Evolutionary conservation across 2,888 invertebrate genomes (phyloP), one percentile per base, ranked within the genome.

Genomic region (Chymomyza procnemis): DNA sequence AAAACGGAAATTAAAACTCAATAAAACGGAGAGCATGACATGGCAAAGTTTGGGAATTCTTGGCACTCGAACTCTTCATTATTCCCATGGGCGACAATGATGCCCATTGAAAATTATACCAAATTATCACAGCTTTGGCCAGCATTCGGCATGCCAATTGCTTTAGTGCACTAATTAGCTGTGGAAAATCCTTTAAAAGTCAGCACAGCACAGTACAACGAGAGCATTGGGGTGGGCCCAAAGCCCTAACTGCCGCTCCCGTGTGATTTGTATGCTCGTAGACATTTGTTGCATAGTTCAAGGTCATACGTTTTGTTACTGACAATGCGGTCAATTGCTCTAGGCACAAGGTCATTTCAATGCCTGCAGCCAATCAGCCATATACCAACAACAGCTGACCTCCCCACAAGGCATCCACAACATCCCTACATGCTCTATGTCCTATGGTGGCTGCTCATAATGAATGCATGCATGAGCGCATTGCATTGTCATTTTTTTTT

Each of bases 141-240:
- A 50, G 48, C n/a, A 18, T 18, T 50, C 6, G 14, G 48, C 48
- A 63, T 61, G 59, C 60, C 61, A 50, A 50, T 30, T 67, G 62
- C 66, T 72, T 58, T 52, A 48, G 59, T 48, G 47, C 64, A 64
- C 73, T 78, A 76, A 76, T 76, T 76, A 76, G 66, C 69, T 69
- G 63, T 61, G 47, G 71, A 61, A 67, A 62, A 68, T 70, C 67
- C 34, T n/a, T n/a, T 47, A 58, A 66, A 70, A 80, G 69, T 71
- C 81, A 78, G 57, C 79, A 71, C 72, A 74, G n/a, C n/a, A n/a
- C n/a, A n/a, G n/a, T n/a, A n/a, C n/a, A n/a, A n/a, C n/a, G n/a
- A n/a, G n/a, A n/a, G n/a, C n/a, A n/a, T n/a, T n/a, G n/a, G n/a
- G n/a, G n/a, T n/a, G n/a, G n/a, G n/a, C n/a, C n/a, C n/a, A n/a